These are phyloP conservation scores for Mesorhabditis spiculigera DNA, from an alignment of 2,888 invertebrate genomes.

Conservation along the genomic window DNA sequence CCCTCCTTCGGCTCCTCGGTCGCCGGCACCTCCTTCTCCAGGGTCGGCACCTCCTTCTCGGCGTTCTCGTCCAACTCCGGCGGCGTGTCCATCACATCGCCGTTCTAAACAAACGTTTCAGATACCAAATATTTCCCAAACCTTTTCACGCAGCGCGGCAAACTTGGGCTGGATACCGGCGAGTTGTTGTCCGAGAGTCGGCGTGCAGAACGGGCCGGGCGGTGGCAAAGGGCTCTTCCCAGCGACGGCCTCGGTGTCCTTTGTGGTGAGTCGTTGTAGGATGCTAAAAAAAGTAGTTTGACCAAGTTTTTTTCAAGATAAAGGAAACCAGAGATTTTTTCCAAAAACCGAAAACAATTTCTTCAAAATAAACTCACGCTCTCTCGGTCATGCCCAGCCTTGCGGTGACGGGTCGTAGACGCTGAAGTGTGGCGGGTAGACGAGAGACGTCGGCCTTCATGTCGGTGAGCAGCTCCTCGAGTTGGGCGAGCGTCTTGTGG, in stretches of 20 bases:
- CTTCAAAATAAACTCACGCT: constrained; percentile 27
- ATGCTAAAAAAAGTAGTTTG: constrained; percentile 36
- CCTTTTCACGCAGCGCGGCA: constrained; percentile 34
- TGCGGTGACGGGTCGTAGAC: constrained; percentile 96
- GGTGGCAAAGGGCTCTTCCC: constrained; percentile 53
- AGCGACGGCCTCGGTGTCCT: constrained; percentile 50
- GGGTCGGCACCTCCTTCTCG: not conserved
- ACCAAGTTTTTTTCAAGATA: not conserved
- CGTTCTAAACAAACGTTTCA: not conserved
- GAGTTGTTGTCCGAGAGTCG: constrained; percentile 41
- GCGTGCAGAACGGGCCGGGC: constrained; percentile 58
- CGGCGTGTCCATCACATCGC: constrained; percentile 1
- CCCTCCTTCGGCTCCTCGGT: constrained; percentile 10
- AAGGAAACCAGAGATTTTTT: constrained; percentile 1
- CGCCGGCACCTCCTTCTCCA: constrained; percentile 7
- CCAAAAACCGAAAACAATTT: constrained; percentile 9
- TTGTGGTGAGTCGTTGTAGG: constrained; percentile 53
- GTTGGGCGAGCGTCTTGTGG: constrained; percentile 85
- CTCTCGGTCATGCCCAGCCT: constrained; percentile 97
- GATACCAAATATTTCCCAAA: not conserved
- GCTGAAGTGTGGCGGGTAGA: constrained; percentile 90
- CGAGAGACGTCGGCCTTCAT: constrained; percentile 99
- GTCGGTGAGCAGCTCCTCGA: constrained; percentile 94
- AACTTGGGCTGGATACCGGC: constrained; percentile 55
- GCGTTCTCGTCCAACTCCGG: constrained; percentile 8